A percentile compares a stretch with the other conserved stretches of the same genome.
Evolutionary conservation across 1,140 invertebrate species (phyloP).

Genomic region (Micrasema longulum): DNA sequence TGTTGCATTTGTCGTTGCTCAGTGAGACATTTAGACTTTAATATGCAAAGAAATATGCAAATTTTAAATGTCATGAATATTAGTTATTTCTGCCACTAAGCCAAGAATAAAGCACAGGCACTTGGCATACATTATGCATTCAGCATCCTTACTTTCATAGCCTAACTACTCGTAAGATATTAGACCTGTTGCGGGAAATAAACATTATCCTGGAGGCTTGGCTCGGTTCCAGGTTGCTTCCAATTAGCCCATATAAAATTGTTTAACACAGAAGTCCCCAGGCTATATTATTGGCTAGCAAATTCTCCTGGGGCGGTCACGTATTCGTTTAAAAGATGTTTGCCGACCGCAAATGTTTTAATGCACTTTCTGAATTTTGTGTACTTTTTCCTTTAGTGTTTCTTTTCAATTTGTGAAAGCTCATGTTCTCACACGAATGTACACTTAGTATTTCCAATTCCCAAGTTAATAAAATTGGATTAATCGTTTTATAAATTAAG

Average conservation of each 20-base stretch:
- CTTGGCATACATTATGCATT: no score
- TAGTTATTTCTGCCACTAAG: no score
- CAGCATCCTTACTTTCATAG: no score
- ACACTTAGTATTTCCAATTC: no score
- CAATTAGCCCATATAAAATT: constrained; percentile 42
- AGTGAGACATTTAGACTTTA: no score
- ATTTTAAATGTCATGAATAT: no score
- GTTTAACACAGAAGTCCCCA: constrained; percentile 14
- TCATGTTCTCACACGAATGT: not conserved
- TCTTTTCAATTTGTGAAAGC: not conserved
- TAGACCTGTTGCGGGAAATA: constrained; percentile 33
- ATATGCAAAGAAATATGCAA: no score
- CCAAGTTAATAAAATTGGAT: no score
- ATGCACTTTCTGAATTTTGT: constrained; percentile 1
- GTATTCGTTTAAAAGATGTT: constrained; percentile 19
- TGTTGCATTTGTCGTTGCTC: no score
- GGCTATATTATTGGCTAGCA: constrained; percentile 3
- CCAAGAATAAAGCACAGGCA: no score
- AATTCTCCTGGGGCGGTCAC: constrained; percentile 12
- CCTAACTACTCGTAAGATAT: no score
- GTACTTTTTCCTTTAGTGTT: not conserved
- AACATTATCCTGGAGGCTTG: constrained; percentile 5
- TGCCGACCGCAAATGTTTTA: not conserved
- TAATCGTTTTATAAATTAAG: no score
- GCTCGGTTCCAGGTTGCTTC: constrained; percentile 7